phyloP scores from a whole-genome alignment of 2,888 invertebrate species.

The Microplitis manilae region DNA sequence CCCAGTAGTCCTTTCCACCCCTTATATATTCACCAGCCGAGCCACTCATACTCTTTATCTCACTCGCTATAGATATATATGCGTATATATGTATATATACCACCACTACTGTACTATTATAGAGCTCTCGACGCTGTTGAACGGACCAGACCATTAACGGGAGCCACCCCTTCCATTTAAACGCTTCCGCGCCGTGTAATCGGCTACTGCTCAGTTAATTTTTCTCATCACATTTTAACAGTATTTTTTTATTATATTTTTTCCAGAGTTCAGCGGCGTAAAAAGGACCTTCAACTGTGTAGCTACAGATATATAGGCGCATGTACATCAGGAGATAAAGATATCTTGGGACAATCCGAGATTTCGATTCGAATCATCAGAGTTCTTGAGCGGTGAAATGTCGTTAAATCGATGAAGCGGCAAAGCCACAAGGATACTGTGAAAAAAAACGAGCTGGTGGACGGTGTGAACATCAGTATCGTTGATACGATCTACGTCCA shows the following conservation, averaged over 20 bases:
- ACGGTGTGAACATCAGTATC: constrained; percentile 14
- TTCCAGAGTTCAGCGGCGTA: neutral
- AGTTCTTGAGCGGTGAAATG: constrained; percentile 6
- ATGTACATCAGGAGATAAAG: neutral
- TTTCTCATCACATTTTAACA: constrained; percentile 24
- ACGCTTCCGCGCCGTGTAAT: constrained; percentile 62
- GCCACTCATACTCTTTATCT: neutral
- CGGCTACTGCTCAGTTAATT: constrained; percentile 53
- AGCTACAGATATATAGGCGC: too few species aligned
- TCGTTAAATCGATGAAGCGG: constrained; percentile 28
- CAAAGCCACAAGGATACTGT: constrained; percentile 16
- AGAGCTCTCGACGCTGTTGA: constrained; percentile 39
- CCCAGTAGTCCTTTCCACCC: neutral
- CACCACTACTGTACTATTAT: neutral
- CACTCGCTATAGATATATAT: neutral
- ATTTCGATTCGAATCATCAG: neutral
- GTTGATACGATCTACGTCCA: constrained; percentile 10
- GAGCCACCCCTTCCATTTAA: constrained; percentile 55
- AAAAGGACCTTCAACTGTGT: too few species aligned
- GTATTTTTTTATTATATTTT: constrained; percentile 9
- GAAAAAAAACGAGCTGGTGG: neutral
- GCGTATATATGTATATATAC: neutral
- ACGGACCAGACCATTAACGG: constrained; percentile 56
- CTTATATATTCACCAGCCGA: neutral
- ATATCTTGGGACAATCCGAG: neutral